Evolutionary conservation across 2,888 invertebrate species (phyloP).

Genomic region (Isoperla grammatica): DNA sequence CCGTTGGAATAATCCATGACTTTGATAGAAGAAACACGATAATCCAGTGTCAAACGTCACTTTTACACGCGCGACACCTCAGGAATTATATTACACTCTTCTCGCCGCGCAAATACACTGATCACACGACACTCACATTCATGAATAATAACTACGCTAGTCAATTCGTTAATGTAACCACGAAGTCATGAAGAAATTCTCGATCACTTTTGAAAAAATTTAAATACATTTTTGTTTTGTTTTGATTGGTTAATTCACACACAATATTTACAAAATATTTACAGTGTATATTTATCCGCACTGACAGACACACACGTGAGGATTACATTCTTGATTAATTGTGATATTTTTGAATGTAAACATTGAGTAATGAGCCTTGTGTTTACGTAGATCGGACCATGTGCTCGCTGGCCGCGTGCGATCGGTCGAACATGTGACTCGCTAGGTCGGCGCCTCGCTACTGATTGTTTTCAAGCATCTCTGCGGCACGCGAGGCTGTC

Average conservation of each 20-base stretch:
- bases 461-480: background rate
- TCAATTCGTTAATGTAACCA: background rate
- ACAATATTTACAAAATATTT: no score
- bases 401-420: background rate
- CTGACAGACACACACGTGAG: no score
- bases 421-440: background rate
- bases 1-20: background rate
- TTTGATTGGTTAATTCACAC: no score
- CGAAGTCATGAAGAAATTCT: no score
- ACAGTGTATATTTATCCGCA: no score
- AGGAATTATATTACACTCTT: background rate
- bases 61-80: no score
- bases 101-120: background rate
- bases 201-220: no score
- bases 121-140: background rate
- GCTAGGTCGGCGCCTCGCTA: background rate
- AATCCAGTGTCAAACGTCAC: constrained; percentile 9
- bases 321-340: no score
- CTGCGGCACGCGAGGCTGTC: background rate
- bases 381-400: background rate
- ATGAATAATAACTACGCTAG: background rate
- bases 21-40: constrained; percentile 1
- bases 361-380: background rate
- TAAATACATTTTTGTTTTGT: no score
- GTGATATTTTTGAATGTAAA: no score